These are phyloP conservation scores for Corydoras maculifer DNA, from an alignment of 2,113 vertebrate genomes.

Conservation along the genomic window DNA sequence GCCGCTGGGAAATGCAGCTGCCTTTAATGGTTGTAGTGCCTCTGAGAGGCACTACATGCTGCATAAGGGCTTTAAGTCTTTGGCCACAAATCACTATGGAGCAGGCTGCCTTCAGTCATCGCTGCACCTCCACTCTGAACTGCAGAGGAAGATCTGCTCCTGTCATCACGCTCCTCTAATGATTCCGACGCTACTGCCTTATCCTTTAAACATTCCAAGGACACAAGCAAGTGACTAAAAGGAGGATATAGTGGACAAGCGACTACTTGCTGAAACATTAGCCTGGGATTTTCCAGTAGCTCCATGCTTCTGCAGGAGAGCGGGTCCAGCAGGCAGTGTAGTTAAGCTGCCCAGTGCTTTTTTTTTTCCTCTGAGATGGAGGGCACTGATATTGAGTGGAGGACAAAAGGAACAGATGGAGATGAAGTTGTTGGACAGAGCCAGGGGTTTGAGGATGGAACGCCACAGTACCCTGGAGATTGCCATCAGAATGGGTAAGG, in stretches of 20 bases:
- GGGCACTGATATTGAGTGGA: constrained; percentile 53
- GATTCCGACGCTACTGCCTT: constrained; percentile 42
- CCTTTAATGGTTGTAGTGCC: constrained; percentile 13
- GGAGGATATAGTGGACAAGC: constrained; percentile 43
- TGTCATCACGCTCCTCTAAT: constrained; percentile 55
- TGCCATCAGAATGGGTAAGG: constrained; percentile 62
- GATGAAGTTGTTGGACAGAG: constrained; percentile 39
- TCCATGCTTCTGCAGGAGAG: constrained; percentile 56
- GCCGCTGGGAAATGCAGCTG: constrained; percentile 14
- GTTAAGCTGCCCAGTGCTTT: constrained; percentile 45
- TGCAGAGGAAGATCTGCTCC: constrained; percentile 47
- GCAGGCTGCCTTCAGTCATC: constrained; percentile 4
- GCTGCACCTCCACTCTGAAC: constrained; percentile 22
- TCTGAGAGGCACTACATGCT: constrained; percentile 24
- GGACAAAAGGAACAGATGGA: constrained; percentile 37
- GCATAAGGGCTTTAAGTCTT: constrained; percentile 25
- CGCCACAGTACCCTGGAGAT: constrained; percentile 54
- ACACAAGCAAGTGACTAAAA: constrained; percentile 45
- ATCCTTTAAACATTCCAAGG: background rate
- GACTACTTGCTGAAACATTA: constrained; percentile 56
- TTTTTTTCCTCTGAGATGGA: constrained; percentile 50
- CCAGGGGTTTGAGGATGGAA: constrained; percentile 48
- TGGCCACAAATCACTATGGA: constrained; percentile 33
- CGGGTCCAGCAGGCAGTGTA: constrained; percentile 50
- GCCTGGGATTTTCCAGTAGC: constrained; percentile 47